phyloP scores from a whole-genome alignment of 1,140 invertebrate genomes.

The Frieseomelitta varia region DNA sequence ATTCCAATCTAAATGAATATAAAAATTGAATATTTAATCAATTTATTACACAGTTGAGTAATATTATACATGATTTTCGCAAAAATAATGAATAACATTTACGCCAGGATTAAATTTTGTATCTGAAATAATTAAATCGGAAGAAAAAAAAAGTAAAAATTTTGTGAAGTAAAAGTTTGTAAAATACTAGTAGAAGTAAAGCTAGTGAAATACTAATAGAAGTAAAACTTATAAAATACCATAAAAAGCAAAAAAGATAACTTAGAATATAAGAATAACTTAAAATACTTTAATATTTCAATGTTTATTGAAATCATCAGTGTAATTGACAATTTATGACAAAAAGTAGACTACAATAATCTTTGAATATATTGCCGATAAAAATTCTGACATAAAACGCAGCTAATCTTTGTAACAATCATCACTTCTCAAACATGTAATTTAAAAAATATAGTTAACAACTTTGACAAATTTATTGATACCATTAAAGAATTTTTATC shows the following conservation, averaged over 20 bases:
- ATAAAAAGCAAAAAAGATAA: not conserved
- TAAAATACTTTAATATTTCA: not conserved
- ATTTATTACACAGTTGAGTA: not conserved
- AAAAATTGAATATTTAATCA: not conserved
- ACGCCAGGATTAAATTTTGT: too few species aligned
- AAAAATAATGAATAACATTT: not conserved
- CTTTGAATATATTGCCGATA: too few species aligned
- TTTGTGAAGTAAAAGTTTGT: not conserved
- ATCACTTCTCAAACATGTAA: not conserved
- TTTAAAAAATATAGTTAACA: not conserved
- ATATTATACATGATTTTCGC: not conserved
- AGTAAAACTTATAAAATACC: not conserved
- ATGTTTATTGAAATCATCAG: not conserved
- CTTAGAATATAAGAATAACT: not conserved
- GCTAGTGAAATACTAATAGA: too few species aligned
- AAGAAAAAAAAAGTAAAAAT: not conserved
- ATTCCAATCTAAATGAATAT: not conserved
- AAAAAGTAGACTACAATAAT: too few species aligned
- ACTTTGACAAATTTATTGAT: not conserved
- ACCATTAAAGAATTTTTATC: too few species aligned
- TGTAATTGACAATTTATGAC: not conserved
- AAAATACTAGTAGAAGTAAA: not conserved
- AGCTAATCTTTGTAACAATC: not conserved
- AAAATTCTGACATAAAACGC: not conserved
- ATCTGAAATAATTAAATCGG: not conserved